A percentile compares a stretch with the other conserved stretches of the same genome.
phyloP scores from a whole-genome alignment of 2,888 invertebrate species.

The Epirrhoe alternata region DNA sequence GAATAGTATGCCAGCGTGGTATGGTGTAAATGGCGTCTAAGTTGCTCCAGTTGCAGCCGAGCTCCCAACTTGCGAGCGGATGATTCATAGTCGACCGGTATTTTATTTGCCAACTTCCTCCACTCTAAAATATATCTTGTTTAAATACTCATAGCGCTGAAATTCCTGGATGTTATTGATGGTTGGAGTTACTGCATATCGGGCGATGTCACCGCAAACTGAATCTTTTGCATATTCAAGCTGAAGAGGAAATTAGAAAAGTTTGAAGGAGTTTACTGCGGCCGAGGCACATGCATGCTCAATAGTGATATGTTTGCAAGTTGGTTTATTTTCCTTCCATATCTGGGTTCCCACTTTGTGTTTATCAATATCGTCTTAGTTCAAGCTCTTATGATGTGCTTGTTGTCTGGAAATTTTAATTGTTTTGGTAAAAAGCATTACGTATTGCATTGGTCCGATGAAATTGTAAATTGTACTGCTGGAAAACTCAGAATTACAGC shows the following conservation, averaged over 20 bases:
- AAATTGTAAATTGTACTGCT: too few relatives aligned
- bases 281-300: neutral
- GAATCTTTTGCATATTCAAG: conserved; percentile 30
- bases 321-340: neutral
- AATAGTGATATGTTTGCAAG: neutral
- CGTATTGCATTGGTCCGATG: too few relatives aligned
- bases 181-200: conserved; percentile 8
- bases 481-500: too few relatives aligned
- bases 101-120: conserved; percentile 23
- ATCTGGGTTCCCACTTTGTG: neutral
- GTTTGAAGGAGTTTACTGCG: conserved; percentile 18
- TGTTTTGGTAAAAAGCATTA: too few relatives aligned
- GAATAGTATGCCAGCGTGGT: too few relatives aligned
- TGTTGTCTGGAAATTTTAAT: too few relatives aligned
- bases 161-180: neutral
- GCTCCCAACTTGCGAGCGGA: conserved; percentile 22
- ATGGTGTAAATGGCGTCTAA: too few relatives aligned
- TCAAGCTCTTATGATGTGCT: too few relatives aligned
- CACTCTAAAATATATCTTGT: conserved; percentile 8
- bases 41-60: conserved; percentile 5
- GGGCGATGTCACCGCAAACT: conserved; percentile 25
- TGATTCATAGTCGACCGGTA: conserved; percentile 22
- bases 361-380: too few relatives aligned
- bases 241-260: conserved; percentile 34
- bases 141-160: neutral